phyloP scores from a whole-genome alignment of 2,797 vertebrate species.

The Eulemur mongoz region DNA sequence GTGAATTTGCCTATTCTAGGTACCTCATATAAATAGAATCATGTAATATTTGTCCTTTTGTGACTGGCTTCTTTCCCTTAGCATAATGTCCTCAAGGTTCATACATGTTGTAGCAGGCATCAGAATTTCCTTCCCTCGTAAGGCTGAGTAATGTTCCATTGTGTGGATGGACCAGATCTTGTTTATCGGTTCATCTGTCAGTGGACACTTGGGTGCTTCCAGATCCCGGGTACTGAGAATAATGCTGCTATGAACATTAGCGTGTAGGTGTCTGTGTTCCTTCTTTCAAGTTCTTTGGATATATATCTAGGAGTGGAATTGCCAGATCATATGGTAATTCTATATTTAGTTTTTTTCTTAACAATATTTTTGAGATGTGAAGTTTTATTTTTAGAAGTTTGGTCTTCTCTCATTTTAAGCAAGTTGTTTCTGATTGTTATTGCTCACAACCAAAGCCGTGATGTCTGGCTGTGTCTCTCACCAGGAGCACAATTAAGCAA shows the following conservation, averaged over 20 bases:
- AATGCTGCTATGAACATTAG: rapidly evolving
- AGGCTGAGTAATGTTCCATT: background rate
- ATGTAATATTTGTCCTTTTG: background rate
- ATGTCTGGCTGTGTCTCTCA: too few species aligned
- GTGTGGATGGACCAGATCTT: background rate
- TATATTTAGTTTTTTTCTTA: background rate
- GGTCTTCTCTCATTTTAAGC: background rate
- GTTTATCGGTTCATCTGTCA: background rate
- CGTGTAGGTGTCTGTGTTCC: background rate
- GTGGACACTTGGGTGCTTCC: rapidly evolving
- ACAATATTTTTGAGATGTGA: background rate
- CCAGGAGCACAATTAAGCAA: background rate
- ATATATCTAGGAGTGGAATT: background rate
- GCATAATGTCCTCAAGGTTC: too few species aligned
- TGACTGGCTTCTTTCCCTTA: background rate
- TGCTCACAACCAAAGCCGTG: too few species aligned
- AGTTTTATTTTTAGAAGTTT: background rate
- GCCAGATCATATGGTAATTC: background rate
- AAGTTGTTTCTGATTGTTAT: background rate
- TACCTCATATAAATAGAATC: background rate
- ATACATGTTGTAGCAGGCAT: background rate
- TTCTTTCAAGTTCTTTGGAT: background rate
- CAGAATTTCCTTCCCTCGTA: background rate
- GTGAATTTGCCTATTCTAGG: background rate
- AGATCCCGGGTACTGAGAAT: rapidly evolving